Evolutionary conservation across 2,113 vertebrate genomes (phyloP).

Genomic region (Aspidoscelis tigris): DNA sequence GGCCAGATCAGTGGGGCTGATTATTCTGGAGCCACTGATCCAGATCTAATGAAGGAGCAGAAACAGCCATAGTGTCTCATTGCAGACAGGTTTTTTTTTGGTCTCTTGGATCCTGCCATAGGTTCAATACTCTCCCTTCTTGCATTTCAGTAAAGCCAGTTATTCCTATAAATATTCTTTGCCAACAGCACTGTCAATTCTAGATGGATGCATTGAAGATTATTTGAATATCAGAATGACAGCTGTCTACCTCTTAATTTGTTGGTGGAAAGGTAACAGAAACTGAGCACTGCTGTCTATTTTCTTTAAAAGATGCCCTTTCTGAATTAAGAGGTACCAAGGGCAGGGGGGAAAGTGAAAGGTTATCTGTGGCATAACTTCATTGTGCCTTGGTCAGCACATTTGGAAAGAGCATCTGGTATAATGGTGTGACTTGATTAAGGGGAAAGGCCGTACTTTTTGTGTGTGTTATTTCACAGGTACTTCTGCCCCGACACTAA

Average conservation of each 20-base stretch:
- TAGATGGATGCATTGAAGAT: background rate
- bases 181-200: constrained; percentile 7
- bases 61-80: no score
- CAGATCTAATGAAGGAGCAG: no score
- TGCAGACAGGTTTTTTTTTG: no score
- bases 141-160: constrained; percentile 30
- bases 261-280: background rate
- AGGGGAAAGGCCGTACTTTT: constrained; percentile 8
- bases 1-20: no score
- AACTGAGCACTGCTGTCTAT: background rate
- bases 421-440: constrained; percentile 38
- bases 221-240: constrained; percentile 19
- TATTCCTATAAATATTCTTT: constrained; percentile 40
- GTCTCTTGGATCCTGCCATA: background rate
- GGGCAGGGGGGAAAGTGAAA: background rate
- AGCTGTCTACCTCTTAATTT: constrained; percentile 55
- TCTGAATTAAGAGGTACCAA: background rate
- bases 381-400: background rate
- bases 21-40: no score
- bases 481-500: background rate
- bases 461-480: constrained; percentile 12
- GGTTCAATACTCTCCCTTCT: background rate
- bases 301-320: constrained; percentile 2
- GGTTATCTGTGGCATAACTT: constrained; percentile 18
- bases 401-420: constrained; percentile 58